Percentiles rank a stretch among this genome's conserved stretches.
Conservation (phyloP, 2,797 vertebrate species). For the Darevskia nairensis region DNA sequence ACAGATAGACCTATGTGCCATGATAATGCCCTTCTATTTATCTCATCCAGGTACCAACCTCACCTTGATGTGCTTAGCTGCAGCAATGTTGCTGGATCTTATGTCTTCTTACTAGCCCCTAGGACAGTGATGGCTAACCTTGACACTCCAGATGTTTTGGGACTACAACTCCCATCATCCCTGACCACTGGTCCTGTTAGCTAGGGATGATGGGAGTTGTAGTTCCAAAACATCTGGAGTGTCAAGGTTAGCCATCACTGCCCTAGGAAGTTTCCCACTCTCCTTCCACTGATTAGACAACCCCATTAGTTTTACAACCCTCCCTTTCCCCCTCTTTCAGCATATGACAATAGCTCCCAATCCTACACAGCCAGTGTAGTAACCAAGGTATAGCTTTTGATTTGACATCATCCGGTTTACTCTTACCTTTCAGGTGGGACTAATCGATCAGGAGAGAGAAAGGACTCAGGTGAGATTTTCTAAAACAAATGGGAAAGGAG, state of each 20-base stretch:
- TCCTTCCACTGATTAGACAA: not conserved
- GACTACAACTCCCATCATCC: no score
- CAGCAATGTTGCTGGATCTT: not conserved
- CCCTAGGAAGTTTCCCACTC: not conserved
- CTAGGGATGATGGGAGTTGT: no score
- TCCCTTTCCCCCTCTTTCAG: conserved; percentile 11
- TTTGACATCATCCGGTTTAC: conserved; percentile 64
- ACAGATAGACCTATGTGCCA: not conserved
- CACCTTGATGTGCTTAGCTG: not conserved
- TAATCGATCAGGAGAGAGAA: conserved; percentile 90
- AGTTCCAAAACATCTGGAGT: no score
- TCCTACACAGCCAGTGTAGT: conserved; percentile 28
- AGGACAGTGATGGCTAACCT: no score
- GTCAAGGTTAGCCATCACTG: no score
- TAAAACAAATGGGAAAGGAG: conserved; percentile 17
- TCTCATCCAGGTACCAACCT: not conserved
- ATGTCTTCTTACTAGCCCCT: not conserved
- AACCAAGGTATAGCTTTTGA: conserved; percentile 34
- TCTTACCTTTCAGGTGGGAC: conserved; percentile 95
- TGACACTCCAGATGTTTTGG: no score
- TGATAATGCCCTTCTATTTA: not conserved
- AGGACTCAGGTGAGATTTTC: conserved; percentile 95
- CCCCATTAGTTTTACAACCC: conserved; percentile 32
- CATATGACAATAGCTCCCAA: conserved; percentile 30
- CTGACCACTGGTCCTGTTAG: no score